Base-by-base conservation (phyloP, 2,888 invertebrate species). In the Peribatodes rhomboidaria region DNA sequence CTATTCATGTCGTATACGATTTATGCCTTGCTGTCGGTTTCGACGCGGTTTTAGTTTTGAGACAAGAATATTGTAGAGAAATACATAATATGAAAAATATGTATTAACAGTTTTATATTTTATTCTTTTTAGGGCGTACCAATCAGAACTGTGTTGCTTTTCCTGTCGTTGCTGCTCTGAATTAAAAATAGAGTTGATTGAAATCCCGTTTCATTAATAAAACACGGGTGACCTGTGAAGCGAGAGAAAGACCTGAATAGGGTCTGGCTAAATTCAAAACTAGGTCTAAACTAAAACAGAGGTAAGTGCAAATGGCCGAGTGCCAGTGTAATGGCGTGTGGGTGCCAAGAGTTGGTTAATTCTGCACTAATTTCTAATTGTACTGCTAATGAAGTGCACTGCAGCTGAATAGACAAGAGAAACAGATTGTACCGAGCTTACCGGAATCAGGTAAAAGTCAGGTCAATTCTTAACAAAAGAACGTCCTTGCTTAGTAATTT, bases 261-360 rank as follows among this genome's bases (percentile, higher is more conserved):
- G 76, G 77, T 77, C 27, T 71, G 66, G 70, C 73, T 63, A 71
- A 73, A 76, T 74, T 72, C 72, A 73, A 80, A 87, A 85, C 79
- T 84, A 73, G 83, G 79, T 80, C 79, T 82, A 76, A 82, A 80
- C 80, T 80, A 76, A 80, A 83, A 81, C 76, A 65, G 75, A 86
- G 86, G 85, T 84, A 80, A 76, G 80, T 71, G 80, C 71, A 77
- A 78, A 87, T 90, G 88, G 90, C 88, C 66, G 42, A 61, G 70
- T 83, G 90, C 89, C 90, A 90, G 83, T 80, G 70, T 77, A 74
- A 77, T 79, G 74, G 78, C 70, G 71, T 76, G 74, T 75, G 82
- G 78, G 77, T 86, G 89, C 88, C 88, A 89, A 87, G 80, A 86
- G 79, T 79, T 82, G 79, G 83, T 85, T 87, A 85, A 85, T 88